Evolutionary conservation across 2,888 invertebrate species (phyloP).

Genomic region (Meganola albula): DNA sequence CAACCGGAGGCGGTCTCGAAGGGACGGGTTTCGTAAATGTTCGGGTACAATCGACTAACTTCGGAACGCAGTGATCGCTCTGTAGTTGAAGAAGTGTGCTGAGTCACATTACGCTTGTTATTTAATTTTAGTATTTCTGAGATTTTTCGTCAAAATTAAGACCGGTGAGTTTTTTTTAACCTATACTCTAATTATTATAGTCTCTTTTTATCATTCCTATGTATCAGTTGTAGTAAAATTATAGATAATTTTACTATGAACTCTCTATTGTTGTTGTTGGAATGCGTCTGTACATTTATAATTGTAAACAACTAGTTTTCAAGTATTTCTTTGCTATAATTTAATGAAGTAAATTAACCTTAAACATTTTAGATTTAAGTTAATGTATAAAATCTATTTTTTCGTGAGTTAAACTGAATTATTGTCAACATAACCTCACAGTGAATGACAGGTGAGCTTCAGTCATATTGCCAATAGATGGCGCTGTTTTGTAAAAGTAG

Average conservation of each 20-base stretch:
- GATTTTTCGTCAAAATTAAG: constrained; percentile 22
- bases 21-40: constrained; percentile 50
- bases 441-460: constrained; percentile 23
- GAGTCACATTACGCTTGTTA: constrained; percentile 61
- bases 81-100: constrained; percentile 55
- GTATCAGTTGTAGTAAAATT: neutral
- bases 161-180: constrained; percentile 44
- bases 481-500: constrained; percentile 41
- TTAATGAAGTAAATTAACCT: too few relatives aligned
- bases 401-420: constrained; percentile 8
- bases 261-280: constrained; percentile 29
- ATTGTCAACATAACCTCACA: constrained; percentile 48
- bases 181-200: constrained; percentile 10
- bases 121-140: constrained; percentile 15
- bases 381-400: too few relatives aligned
- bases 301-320: too few relatives aligned
- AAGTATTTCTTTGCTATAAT: too few relatives aligned
- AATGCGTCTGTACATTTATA: constrained; percentile 41
- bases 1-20: constrained; percentile 47
- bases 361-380: too few relatives aligned
- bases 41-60: constrained; percentile 48
- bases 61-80: constrained; percentile 46
- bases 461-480: constrained; percentile 39
- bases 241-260: neutral
- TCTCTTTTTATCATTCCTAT: neutral